Evolutionary conservation across 2,113 vertebrate genomes (phyloP).

Genomic region (Perccottus glenii): DNA sequence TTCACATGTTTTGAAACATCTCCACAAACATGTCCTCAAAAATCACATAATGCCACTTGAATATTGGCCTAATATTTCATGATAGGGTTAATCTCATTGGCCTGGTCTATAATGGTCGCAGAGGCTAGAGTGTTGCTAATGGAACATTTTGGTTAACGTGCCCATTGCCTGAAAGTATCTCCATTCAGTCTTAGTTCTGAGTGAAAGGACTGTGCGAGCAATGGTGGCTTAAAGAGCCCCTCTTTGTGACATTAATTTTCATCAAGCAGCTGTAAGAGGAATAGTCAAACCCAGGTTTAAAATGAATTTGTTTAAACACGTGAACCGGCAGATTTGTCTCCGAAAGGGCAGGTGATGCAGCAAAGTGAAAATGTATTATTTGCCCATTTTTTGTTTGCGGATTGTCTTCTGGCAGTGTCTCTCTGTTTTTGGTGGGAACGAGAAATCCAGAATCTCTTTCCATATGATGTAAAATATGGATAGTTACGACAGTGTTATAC

Average conservation of each 20-base stretch:
- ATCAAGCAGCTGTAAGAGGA: constrained; percentile 47
- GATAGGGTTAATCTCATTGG: constrained; percentile 47
- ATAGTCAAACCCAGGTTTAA: constrained; percentile 32
- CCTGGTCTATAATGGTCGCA: constrained; percentile 47
- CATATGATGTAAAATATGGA: too few species aligned
- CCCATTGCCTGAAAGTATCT: constrained; percentile 57
- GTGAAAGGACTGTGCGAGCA: constrained; percentile 52
- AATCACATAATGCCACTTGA: constrained; percentile 51
- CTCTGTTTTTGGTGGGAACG: too few species aligned
- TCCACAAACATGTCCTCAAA: background rate
- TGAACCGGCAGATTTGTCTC: background rate
- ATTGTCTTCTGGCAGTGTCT: background rate
- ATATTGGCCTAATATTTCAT: constrained; percentile 57
- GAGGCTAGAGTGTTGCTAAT: constrained; percentile 57
- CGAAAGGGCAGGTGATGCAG: constrained; percentile 13
- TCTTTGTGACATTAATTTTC: constrained; percentile 49
- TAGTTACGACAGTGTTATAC: too few species aligned
- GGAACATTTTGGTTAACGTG: constrained; percentile 61
- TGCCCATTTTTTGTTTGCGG: constrained; percentile 19
- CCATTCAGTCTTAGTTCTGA: constrained; percentile 50
- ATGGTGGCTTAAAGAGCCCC: constrained; percentile 52
- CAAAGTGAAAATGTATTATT: constrained; percentile 35
- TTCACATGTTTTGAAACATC: background rate
- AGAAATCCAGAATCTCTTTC: too few species aligned
- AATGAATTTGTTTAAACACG: constrained; percentile 3